phyloP scores from a whole-genome alignment of 1,140 invertebrate genomes.

The Leptinotarsa undecemlineata region DNA sequence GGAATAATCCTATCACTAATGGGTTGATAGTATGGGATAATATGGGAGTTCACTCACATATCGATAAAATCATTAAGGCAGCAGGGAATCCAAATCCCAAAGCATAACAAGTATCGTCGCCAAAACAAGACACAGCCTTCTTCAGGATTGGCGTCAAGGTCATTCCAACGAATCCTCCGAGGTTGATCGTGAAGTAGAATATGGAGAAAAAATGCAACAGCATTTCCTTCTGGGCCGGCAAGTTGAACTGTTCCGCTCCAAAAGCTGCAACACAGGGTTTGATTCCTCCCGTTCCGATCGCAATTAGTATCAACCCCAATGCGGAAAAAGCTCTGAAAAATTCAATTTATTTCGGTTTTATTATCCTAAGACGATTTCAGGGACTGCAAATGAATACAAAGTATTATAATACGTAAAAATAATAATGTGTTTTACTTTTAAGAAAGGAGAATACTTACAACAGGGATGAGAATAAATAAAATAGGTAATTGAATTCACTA shows the following conservation, averaged over 20 bases:
- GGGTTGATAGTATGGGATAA: not conserved
- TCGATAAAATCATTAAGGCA: constrained; percentile 66
- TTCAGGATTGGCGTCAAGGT: constrained; percentile 74
- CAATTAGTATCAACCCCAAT: constrained; percentile 79
- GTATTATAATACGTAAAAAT: too few relatives aligned
- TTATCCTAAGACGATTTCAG: too few relatives aligned
- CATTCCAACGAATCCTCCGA: constrained; percentile 75
- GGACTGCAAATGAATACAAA: too few relatives aligned
- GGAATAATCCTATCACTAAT: not conserved
- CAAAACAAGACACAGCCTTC: constrained; percentile 72
- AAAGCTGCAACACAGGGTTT: constrained; percentile 80
- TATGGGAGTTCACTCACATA: constrained; percentile 56
- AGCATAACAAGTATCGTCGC: constrained; percentile 74
- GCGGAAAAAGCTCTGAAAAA: constrained; percentile 56
- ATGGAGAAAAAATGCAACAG: constrained; percentile 75
- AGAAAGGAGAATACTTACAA: too few relatives aligned
- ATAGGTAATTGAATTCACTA: too few relatives aligned
- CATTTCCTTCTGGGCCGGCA: constrained; percentile 62
- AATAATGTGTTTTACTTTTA: too few relatives aligned
- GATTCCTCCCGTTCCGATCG: constrained; percentile 88
- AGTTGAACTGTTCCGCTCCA: constrained; percentile 76
- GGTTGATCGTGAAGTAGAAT: constrained; percentile 81
- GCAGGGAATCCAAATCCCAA: constrained; percentile 80
- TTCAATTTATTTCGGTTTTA: too few relatives aligned
- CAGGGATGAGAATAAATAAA: too few relatives aligned